Evolutionary conservation across 1,140 invertebrate species (phyloP), one percentile per base, ranked within the genome.

Genomic region (Aphelenchoides avenae): DNA sequence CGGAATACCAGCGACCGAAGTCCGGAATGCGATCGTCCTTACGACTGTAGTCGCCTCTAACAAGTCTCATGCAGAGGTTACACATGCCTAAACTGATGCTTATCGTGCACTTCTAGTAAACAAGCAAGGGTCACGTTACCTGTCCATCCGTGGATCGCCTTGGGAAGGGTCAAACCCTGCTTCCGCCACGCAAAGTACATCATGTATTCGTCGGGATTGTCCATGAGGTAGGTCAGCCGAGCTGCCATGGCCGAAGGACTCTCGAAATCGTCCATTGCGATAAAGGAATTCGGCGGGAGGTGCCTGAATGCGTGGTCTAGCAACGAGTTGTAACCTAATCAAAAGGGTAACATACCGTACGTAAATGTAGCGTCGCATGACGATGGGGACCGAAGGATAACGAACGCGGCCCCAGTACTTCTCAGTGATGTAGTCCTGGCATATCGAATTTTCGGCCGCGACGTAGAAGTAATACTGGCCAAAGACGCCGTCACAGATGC

Each of bases 351-450:
- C 20, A 4, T 4, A 52, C 64, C 36, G 44, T 29, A 66, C 58
- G 54, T 65, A 65, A 27, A 67, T 53, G 3, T 27, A 15, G 26
- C 37, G 20, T 15, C 37, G 18, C 57, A 67, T 58, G 9, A 65
- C 62, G 37, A 65, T 65, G 15, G 62, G 62, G 22, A 65, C 42
- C 9, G 47, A 31, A 2, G 46, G 44, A 9, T 52, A 22, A 5
- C 5, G 27, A 7, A 40, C 43, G 11, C 57, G 49, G 13, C 26
- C 24, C 62, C 62, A 65, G 49, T 63, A 65, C 44, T 65, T 65
- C 55, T 65, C 62, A 20, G 64, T 67, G 13, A 65, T 48, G 30
- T 65, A 65, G 37, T 66, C 64, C n/a, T n/a, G 44, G 48, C 62
- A 65, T 20, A 61, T 53, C 13, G 46, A 34, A 42, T 65, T 65